phyloP scores from a whole-genome alignment of 2,797 vertebrate species.

The Acanthurus leucopareius region DNA sequence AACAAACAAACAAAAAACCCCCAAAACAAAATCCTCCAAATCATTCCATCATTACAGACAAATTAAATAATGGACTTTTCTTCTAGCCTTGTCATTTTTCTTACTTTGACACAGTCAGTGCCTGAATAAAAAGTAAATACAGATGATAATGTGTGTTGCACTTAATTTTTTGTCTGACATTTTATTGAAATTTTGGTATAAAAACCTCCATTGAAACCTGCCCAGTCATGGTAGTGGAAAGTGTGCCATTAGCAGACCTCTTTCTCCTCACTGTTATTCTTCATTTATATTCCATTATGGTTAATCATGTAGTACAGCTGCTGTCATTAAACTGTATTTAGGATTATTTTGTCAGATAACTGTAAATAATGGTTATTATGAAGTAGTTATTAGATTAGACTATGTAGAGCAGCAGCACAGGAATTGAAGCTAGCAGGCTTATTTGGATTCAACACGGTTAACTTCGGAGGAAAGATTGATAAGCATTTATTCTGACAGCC shows the following conservation, averaged over 20 bases:
- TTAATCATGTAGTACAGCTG: not conserved
- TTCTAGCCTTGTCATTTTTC: no score
- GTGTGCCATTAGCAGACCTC: not conserved
- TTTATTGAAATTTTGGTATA: not conserved
- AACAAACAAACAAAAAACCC: no score
- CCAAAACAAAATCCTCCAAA: no score
- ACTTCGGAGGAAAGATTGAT: not conserved
- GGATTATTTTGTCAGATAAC: not conserved
- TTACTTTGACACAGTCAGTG: not conserved
- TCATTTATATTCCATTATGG: not conserved
- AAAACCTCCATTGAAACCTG: not conserved
- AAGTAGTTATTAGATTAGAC: not conserved
- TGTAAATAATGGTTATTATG: not conserved
- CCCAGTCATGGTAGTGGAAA: not conserved
- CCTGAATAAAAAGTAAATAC: not conserved
- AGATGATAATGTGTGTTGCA: not conserved
- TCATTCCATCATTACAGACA: not conserved
- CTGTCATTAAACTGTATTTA: not conserved
- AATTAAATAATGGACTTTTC: not conserved
- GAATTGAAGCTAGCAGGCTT: not conserved
- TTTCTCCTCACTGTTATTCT: not conserved
- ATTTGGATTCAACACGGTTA: not conserved
- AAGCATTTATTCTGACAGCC: constrained; percentile 3
- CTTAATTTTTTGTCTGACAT: not conserved
- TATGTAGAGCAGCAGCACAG: not conserved